Base-by-base conservation (phyloP, 2,113 vertebrate species). In the Microtus richardsoni region DNA sequence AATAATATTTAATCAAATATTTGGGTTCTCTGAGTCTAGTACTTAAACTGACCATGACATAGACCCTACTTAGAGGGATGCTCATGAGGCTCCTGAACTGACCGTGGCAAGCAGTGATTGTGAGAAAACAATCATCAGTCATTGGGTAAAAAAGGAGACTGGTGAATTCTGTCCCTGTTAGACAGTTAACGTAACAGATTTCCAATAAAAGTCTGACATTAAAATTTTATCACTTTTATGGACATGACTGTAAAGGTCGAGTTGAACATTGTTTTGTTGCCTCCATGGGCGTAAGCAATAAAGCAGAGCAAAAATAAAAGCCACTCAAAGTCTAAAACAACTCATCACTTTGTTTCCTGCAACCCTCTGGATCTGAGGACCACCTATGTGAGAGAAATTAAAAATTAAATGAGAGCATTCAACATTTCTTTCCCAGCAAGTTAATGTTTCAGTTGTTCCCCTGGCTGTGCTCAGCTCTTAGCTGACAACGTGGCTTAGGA, bases 361-460 rank as follows among this genome's bases (percentile, higher is more conserved):
- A 75, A 71, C 47, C 33, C 87, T 93, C 75, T 96, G 47, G 36
- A 96, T 88, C 84, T 96, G 64, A 88, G 24, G 92, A 97, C 91
- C 80, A 97, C 88, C 84, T 93, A 64, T 58, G 41, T 83, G 77
- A 92, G 73, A 95, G 73, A 96, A 95, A 96, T 95, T 94, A 95
- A 95, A 92, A 95, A 91, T 88, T 58, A 95, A 97, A 93, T 96
- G 73, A 94, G 92, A 94, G 77, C 82, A 93, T 74, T 97, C 93
- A 86, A 84, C 10, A 70, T 94, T 79, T 62, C 26, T 86, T 90
- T 89, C 41, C 66, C 83, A 89, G 74, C n/a, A 94, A 86, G 93
- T 92, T 93, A 96, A 92, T 95, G 89, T 95, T 93, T 93, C 91
- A 95, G 49, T 10, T 83, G 94, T 95, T 94, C 89, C 28, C 16